These are phyloP conservation scores for Machaerirhynchus nigripectus DNA, from an alignment of 2,113 vertebrate species.

Conservation along the genomic window DNA sequence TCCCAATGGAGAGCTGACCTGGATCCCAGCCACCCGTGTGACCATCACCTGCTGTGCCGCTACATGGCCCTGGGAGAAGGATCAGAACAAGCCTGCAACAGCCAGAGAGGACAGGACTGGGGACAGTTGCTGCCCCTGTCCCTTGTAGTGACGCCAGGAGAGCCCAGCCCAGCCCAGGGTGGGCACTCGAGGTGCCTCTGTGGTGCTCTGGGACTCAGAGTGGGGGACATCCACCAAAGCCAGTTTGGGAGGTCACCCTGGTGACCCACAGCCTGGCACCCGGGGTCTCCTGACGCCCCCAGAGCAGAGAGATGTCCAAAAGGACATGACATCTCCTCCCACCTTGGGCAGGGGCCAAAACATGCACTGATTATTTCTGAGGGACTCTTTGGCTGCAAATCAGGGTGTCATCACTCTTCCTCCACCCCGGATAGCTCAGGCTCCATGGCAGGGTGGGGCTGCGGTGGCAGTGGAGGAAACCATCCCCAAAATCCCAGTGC, in stretches of 20 bases:
- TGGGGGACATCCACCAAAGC: neutral
- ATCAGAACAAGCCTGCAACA: neutral
- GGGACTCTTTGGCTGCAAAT: neutral
- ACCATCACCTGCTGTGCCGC: neutral
- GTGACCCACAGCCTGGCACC: neutral
- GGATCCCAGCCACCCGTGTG: neutral
- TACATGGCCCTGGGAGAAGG: neutral
- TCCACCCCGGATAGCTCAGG: accelerated
- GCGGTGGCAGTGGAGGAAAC: accelerated
- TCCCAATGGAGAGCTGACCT: neutral
- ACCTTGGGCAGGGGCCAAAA: neutral
- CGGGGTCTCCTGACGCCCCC: accelerated
- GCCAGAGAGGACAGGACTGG: neutral
- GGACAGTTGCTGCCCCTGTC: neutral
- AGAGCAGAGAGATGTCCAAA: neutral
- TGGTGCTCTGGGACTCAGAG: neutral
- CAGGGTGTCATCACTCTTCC: neutral
- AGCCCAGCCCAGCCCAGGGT: neutral
- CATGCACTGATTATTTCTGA: neutral
- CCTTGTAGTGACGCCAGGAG: accelerated
- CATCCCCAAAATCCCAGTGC: neutral
- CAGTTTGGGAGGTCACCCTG: neutral
- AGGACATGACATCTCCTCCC: neutral
- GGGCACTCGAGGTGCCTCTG: neutral
- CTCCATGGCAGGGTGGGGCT: neutral